Evolutionary conservation across 2,888 invertebrate genomes (phyloP), one percentile per base, ranked within the genome.

Genomic region (Caenorhabditis imperialis): DNA sequence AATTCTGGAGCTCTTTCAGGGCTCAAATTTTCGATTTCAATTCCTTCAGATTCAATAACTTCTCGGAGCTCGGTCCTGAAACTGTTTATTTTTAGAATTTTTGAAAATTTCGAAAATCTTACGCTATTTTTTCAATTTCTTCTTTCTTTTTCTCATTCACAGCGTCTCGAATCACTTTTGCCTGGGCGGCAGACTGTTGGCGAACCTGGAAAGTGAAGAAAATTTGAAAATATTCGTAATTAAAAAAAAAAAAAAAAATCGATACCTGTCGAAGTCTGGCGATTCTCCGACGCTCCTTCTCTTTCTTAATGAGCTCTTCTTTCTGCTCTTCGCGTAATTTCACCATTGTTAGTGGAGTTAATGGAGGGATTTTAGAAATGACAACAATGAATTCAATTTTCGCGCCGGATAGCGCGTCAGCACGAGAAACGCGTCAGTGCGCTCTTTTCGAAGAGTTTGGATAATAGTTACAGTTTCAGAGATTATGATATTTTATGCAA

Each of bases 231-330:
- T 5, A 16, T n/a, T 3, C 7, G 27, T 38, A 40, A 54, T 55
- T 8, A 58, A 20, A 5, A 38, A 38, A 55, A 48, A 40, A 40
- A 18, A 10, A 50, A 53, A n/a, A 8, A 14, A 33, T 35, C 4
- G 12, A 50, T 35, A 75, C 78, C 67, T 78, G 78, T 30, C 65
- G 58, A n/a, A 76, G 45, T 40, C 78, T 60, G 25, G 63, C 74
- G 16, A 78, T 47, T 33, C 67, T 38, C n/a, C 78, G 48, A 16
- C 78, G 75, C 42, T 74, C 38, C 44, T 70, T 57, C 37, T 78
- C 76, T 33, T 78, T 42, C 25, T 53, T 51, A 16, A 78, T 74
- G 16, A 76, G 58, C 27, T 62, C 30, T 3, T 54, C 38, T 35
- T 74, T 74, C 22, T 74, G 70, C 14, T 74, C 71, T 20, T 76